Percentiles rank a stretch among this genome's conserved stretches.
Conservation (phyloP, 2,797 vertebrate genomes). For the Presbytis comata region DNA sequence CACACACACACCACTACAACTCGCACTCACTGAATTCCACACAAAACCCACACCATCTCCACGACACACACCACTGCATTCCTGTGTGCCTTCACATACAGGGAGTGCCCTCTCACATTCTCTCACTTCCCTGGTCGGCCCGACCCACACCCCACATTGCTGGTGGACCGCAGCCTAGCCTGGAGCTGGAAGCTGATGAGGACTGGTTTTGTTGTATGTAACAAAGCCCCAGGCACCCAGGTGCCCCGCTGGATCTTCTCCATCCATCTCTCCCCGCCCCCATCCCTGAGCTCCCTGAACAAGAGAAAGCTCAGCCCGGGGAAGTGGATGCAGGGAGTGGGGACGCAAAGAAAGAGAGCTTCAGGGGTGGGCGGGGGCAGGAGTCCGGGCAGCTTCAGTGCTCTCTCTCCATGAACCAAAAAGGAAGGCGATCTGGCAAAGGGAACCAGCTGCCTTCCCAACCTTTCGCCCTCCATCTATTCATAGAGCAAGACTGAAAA, state of each 20-base stretch:
- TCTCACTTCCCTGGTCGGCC: slow-evolving; percentile 39
- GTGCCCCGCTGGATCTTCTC: slow-evolving; percentile 42
- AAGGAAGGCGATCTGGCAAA: slow-evolving; percentile 15
- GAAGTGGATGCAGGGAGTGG: slow-evolving; percentile 49
- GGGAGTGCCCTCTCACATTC: slow-evolving; percentile 57
- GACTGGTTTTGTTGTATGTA: slow-evolving; percentile 65
- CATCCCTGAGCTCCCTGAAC: slow-evolving; percentile 52
- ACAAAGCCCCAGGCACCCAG: slow-evolving; percentile 72
- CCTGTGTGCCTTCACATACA: slow-evolving; percentile 57
- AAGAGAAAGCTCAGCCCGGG: slow-evolving; percentile 71
- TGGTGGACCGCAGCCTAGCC: neutral
- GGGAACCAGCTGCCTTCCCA: neutral
- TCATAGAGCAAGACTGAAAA: slow-evolving; percentile 26
- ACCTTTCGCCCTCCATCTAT: neutral
- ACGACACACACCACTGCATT: slow-evolving; percentile 47
- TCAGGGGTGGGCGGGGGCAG: slow-evolving; percentile 43
- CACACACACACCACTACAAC: neutral
- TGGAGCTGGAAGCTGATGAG: slow-evolving; percentile 44
- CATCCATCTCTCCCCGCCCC: slow-evolving; percentile 67
- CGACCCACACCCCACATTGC: slow-evolving; percentile 32
- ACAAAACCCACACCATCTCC: slow-evolving; percentile 44
- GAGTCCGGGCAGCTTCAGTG: slow-evolving; percentile 32
- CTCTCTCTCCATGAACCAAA: slow-evolving; percentile 28
- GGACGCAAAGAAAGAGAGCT: slow-evolving; percentile 62
- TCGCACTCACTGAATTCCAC: slow-evolving; percentile 52